Evolutionary conservation across 2,113 vertebrate species (phyloP).

Genomic region (Lepus americanus): DNA sequence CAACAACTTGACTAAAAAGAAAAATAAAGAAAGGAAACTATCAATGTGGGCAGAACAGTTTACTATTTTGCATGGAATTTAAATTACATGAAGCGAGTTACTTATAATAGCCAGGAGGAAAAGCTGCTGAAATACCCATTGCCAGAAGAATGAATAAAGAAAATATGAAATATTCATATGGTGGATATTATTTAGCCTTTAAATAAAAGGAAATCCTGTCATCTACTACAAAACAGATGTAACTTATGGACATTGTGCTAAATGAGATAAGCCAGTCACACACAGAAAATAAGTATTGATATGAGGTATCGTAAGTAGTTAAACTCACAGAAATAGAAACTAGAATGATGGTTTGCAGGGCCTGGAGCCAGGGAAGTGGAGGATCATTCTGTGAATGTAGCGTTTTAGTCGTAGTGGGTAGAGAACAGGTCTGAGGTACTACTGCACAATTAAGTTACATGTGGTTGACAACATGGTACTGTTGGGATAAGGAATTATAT

Average conservation of each 20-base stretch:
- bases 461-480: background rate
- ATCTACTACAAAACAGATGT: background rate
- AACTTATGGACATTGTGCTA: background rate
- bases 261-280: background rate
- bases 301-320: background rate
- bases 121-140: background rate
- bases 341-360: background rate
- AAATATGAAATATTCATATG: background rate
- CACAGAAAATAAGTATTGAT: background rate
- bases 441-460: background rate
- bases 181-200: background rate
- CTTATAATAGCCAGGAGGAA: background rate
- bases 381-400: background rate
- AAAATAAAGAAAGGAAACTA: slow-evolving; percentile 28
- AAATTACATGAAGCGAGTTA: background rate
- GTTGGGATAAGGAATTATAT: background rate
- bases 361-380: accelerated
- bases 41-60: background rate
- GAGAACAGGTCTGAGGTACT: too few relatives aligned
- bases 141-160: background rate
- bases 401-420: background rate
- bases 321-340: background rate
- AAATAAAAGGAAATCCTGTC: background rate
- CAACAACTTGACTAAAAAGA: slow-evolving; percentile 43
- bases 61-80: background rate